A percentile compares a stretch with the other conserved stretches of the same genome.
Conservation (phyloP, 2,888 invertebrate genomes). For the Andrena bicolor region DNA sequence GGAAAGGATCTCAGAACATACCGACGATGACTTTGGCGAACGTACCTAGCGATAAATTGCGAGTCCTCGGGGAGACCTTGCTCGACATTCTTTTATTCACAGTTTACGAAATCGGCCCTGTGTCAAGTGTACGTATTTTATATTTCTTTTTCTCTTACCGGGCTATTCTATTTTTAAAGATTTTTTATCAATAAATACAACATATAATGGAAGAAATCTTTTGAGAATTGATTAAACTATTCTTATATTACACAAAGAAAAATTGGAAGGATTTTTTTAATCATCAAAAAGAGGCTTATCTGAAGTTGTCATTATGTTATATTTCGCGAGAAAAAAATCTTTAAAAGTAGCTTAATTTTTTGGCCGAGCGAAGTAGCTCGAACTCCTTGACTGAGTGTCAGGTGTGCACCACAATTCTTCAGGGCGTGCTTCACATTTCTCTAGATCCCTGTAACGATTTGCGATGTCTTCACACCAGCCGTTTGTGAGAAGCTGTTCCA, state of each 20-base stretch:
- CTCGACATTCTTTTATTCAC: conserved; percentile 92
- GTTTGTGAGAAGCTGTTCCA: conserved; percentile 89
- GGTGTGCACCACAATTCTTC: not conserved
- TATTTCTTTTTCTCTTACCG: not conserved
- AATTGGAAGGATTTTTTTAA: too few relatives aligned
- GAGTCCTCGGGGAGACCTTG: conserved; percentile 92
- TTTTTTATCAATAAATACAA: not conserved
- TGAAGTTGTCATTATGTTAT: not conserved
- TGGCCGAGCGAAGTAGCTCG: too few relatives aligned
- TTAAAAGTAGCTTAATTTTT: too few relatives aligned
- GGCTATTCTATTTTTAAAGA: not conserved
- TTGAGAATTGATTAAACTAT: too few relatives aligned
- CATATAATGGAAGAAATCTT: too few relatives aligned
- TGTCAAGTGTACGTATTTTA: conserved; percentile 80
- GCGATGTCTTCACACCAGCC: conserved; percentile 83
- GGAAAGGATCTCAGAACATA: conserved; percentile 81
- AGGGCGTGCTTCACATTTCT: not conserved
- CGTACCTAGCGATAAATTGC: conserved; percentile 93
- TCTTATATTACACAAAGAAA: too few relatives aligned
- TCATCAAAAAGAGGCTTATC: not conserved
- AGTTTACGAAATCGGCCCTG: conserved; percentile 87
- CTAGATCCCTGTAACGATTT: conserved; percentile 83
- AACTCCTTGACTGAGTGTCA: too few relatives aligned
- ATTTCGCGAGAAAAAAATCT: too few relatives aligned
- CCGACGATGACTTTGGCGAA: conserved; percentile 86